Evolutionary conservation across 2,113 vertebrate species (phyloP).

Genomic region (Oreochromis tanganicae): DNA sequence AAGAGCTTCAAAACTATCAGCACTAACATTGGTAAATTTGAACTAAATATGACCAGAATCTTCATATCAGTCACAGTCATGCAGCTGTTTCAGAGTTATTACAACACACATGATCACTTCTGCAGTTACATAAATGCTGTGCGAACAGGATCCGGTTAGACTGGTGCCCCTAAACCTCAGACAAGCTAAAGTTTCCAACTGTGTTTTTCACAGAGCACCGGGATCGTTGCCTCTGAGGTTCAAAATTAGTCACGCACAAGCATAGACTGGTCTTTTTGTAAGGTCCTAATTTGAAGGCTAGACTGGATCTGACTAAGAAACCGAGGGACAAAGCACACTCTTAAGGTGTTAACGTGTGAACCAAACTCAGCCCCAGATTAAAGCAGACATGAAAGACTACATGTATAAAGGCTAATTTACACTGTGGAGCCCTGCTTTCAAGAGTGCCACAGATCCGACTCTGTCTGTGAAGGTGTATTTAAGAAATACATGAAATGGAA

Average conservation of each 20-base stretch:
- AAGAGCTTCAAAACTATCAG: not conserved
- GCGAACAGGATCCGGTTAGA: conserved; percentile 34
- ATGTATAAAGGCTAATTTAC: not conserved
- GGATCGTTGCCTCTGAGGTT: not conserved
- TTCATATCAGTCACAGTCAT: not conserved
- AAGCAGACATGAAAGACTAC: not conserved
- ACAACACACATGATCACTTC: not conserved
- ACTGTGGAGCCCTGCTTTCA: rapidly evolving
- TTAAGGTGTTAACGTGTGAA: not conserved
- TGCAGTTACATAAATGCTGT: not conserved
- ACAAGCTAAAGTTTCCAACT: not conserved
- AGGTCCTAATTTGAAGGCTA: not conserved
- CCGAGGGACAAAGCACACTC: not conserved
- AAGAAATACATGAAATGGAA: not conserved
- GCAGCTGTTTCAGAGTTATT: not conserved
- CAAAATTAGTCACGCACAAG: not conserved
- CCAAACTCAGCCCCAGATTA: not conserved
- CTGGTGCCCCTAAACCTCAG: conserved; percentile 5
- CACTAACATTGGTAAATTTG: not conserved
- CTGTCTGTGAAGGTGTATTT: not conserved
- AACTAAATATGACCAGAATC: not conserved
- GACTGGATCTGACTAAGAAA: not conserved
- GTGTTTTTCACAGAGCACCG: not conserved
- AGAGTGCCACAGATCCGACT: rapidly evolving
- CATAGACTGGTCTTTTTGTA: rapidly evolving